Evolutionary conservation across 1,140 invertebrate species (phyloP), one percentile per base, ranked within the genome.

Genomic region (Asobara japonica): DNA sequence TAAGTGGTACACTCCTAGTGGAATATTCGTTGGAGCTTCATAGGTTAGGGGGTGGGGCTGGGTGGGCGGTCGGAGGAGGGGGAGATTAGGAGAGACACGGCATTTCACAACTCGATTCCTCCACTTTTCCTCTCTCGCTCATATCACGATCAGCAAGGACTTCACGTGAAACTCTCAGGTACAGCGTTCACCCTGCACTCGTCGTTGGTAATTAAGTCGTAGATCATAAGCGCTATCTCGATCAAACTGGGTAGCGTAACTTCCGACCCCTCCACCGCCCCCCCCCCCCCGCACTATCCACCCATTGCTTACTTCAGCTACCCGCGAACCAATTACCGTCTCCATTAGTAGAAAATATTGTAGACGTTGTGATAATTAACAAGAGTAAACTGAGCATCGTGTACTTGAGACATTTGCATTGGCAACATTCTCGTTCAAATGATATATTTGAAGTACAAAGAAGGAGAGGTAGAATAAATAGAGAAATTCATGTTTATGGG

Each of bases 171-270:
- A 56, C 51, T 56, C 51, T 65, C 30, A n/a, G 27, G 62, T 36
- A 25, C 31, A 71, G 65, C 62, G 64, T 65, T 71, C 69, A 65
- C 29, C 62, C 41, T 65, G 41, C 61, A 71, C 69, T 71, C 61
- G 29, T 65, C 41, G 41, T 65, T 65, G 38, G 56, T 65, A 65
- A 71, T 71, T 71, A 71, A 71, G 33, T 45, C 69, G 29, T 71
- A 65, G 62, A 71, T 71, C 62, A 71, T 56, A 65, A 56, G 69
- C 30, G 38, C 31, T 71, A 71, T 71, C 61, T 56, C 41, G 62
- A 65, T 65, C 30, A 56, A 56, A 41, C 38, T 48, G 61, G 30
- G 36, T 33, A 71, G 38, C 36, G 11, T 25, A 30, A n/a, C 56
- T 62, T 61, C 68, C 62, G 33, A 64, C 13, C 41, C 41, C 41